Evolutionary conservation across 2,113 vertebrate species (phyloP), one percentile per base, ranked within the genome.

Genomic region (Neopipo cinnamomea): DNA sequence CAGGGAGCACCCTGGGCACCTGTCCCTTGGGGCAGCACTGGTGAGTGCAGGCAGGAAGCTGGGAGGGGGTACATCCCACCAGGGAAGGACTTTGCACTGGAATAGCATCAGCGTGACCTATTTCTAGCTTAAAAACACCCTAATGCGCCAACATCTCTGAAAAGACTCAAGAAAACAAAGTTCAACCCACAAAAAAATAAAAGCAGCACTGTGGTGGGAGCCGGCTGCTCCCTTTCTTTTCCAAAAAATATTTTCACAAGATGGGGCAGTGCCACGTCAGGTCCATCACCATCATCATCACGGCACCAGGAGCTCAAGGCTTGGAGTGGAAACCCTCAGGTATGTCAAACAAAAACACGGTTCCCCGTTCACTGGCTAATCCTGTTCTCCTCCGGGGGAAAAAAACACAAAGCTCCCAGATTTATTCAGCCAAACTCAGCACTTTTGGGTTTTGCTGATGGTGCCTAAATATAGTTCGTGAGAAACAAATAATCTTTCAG

Each of bases 271-370:
- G 50, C 50, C 2, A 37, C 47, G 28, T 71, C 25, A 86, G 55
- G 61, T 33, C 72, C 85, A 41, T 55, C 66, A 46, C 25, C 14
- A 3, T 20, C 88, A 55, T 23, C 83, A 63, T 39, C 66, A 23
- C 0, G 0, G 42, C 47, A 86, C 13, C 7, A 7, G 81, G 59
- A 52, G 56, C 80, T 94, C 83, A 42, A 52, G 87, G 80, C 70
- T 47, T n/a, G 70, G 83, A 75, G 86, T 85, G 83, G 94, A 97
- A 97, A 93, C 84, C 88, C 91, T 95, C 91, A 95, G 92, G 85
- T 97, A 97, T 91, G 95, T 84, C 84, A 84, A 96, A 96, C 46
- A 89, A 93, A 97, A 97, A 92, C 49, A 96, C 14, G 11, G 52
- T 70, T 96, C 83, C 33, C 86, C 0, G 0, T 75, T 91, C 20